Percentiles rank a stretch among this genome's conserved stretches.
phyloP scores from a whole-genome alignment of 2,888 invertebrate species.

The Chloromyia formosa region DNA sequence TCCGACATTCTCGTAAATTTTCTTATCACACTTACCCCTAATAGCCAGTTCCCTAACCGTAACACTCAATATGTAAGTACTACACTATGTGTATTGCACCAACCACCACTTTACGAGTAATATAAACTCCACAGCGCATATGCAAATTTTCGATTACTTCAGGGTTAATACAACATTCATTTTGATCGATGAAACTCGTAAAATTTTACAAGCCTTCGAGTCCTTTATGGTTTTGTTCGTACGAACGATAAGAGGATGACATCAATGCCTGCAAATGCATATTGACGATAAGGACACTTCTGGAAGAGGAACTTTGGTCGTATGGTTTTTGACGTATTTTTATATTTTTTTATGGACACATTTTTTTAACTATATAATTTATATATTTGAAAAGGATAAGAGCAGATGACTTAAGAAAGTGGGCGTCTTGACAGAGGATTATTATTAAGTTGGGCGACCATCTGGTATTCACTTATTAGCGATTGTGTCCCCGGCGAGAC shows the following conservation, averaged over 20 bases:
- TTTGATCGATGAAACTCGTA: conserved; percentile 42
- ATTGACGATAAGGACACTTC: conserved; percentile 26
- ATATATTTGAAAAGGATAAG: too few species aligned
- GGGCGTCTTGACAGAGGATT: too few species aligned
- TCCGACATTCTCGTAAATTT: not conserved
- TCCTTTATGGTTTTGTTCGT: conserved; percentile 27
- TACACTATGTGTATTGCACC: not conserved
- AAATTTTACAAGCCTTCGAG: conserved; percentile 40
- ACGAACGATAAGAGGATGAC: conserved; percentile 8
- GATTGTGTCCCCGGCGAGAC: too few species aligned
- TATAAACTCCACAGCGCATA: not conserved
- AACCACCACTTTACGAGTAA: not conserved
- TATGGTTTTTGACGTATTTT: too few species aligned
- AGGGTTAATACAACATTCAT: conserved; percentile 12
- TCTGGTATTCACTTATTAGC: too few species aligned
- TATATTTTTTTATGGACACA: too few species aligned
- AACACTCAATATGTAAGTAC: not conserved
- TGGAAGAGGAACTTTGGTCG: not conserved
- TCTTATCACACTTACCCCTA: not conserved
- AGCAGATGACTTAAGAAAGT: too few species aligned
- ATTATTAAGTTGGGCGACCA: too few species aligned
- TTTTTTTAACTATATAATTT: too few species aligned
- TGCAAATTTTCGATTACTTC: conserved; percentile 1
- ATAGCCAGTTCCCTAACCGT: not conserved
- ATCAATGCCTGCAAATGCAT: conserved; percentile 21